Evolutionary conservation across 2,113 vertebrate genomes (phyloP).

Genomic region (Brachyhypopomus gauderio): DNA sequence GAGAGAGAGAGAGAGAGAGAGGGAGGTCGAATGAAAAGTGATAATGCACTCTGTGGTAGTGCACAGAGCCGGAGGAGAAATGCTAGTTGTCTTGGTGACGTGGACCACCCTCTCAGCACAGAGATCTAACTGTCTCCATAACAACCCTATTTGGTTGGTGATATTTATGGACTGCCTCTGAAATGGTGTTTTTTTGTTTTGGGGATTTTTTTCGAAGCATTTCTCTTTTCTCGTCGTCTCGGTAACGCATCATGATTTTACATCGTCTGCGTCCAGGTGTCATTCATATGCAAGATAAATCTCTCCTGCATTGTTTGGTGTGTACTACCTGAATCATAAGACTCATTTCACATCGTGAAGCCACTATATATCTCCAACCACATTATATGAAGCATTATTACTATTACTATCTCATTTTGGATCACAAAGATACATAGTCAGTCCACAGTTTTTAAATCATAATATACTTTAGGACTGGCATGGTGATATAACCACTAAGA

Average conservation of each 20-base stretch:
- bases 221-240: not conserved
- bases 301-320: not conserved
- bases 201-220: not conserved
- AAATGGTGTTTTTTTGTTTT: not conserved
- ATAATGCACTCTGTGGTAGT: conserved; percentile 34
- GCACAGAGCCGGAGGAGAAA: conserved; percentile 39
- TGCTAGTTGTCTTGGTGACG: conserved; percentile 53
- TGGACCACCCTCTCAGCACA: conserved; percentile 49
- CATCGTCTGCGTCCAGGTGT: not conserved
- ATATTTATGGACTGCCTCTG: conserved; percentile 51
- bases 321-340: not conserved
- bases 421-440: not conserved
- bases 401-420: not conserved
- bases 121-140: conserved; percentile 54
- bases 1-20: conserved; percentile 6
- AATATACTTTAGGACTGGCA: not conserved
- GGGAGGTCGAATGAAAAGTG: conserved; percentile 18
- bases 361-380: conserved; percentile 2
- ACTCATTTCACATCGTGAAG: not conserved
- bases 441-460: no score
- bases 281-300: conserved; percentile 18
- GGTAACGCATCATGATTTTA: not conserved
- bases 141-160: conserved; percentile 50
- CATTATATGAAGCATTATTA: not conserved
- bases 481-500: not conserved